Evolutionary conservation across 2,113 vertebrate genomes (phyloP), one percentile per base, ranked within the genome.

Genomic region (Rafetus swinhoei): DNA sequence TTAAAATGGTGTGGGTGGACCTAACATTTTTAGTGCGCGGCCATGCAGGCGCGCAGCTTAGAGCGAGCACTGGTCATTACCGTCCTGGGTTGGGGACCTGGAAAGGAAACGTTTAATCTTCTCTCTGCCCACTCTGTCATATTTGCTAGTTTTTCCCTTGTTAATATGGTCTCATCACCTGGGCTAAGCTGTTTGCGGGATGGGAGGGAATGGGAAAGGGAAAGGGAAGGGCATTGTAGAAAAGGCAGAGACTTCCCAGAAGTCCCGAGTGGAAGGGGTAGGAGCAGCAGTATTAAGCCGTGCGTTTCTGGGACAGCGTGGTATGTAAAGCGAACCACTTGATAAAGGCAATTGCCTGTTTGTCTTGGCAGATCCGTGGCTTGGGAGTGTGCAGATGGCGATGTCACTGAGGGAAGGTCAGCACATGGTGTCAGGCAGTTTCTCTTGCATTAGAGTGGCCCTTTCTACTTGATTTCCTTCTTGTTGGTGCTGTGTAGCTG

Each of bases 211-310:
- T 22, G 50, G 13, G 39, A 22, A 50, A 50, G 14, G 24, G 39
- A 4, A 27, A 2, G 90, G 53, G 53, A 10, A 54, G 89, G 74
- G 79, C 52, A 87, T 74, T 15, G 1, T 0, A 14, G 22, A 83
- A 95, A 90, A 87, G 84, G 90, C 0, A 90, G 96, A 93, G 93
- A 94, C 93, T 95, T 96, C 95, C 95, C 79, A 0, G 77, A 85
- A 45, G 35, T 55, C 4, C 0, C 93, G 86, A 90, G 74, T 0
- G 1, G 94, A 88, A 92, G 88, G 81, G 90, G 72, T 80, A 88
- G 7, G 32, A 56, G 54, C 72, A 27, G 93, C 56, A 90, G 59
- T 81, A 86, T 93, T 94, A 93, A 92, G 93, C 81, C 87, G 72
- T 0, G 12, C 86, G 77, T 85, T 93, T 93, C 93, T 90, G 85